These are phyloP conservation scores for Chalcis sispes DNA, from an alignment of 2,888 invertebrate species.

Conservation along the genomic window DNA sequence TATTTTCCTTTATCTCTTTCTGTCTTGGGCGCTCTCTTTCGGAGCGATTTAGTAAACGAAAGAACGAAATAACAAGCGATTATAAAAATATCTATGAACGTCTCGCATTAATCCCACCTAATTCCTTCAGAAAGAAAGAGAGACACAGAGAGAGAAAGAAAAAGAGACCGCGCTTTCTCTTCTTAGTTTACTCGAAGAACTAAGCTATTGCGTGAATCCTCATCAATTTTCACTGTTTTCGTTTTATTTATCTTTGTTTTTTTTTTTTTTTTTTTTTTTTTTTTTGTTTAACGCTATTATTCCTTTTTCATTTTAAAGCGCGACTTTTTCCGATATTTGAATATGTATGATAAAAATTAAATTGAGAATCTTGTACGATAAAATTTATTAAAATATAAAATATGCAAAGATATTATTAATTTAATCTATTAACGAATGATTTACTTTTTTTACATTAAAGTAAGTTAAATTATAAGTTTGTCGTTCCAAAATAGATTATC, in stretches of 20 bases:
- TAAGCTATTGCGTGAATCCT: constrained; percentile 30
- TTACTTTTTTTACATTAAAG: no score
- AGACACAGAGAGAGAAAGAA: not conserved
- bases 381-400: no score
- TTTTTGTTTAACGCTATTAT: no score
- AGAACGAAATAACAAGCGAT: constrained; percentile 31
- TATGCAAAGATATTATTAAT: no score
- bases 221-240: constrained; percentile 35
- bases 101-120: constrained; percentile 46
- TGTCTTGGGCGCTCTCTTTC: no score
- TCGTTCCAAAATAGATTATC: no score
- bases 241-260: not conserved
- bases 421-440: no score
- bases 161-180: not conserved
- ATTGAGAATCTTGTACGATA: no score
- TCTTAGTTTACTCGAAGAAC: constrained; percentile 7
- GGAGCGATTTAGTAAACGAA: not conserved
- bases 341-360: not conserved
- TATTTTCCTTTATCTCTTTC: not conserved
- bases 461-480: no score
- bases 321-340: constrained; percentile 28
- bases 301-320: no score
- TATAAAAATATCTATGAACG: constrained; percentile 51
- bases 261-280: no score
- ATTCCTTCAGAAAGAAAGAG: constrained; percentile 40